phyloP scores from a whole-genome alignment of 2,888 invertebrate genomes.

The Sipha maydis region DNA sequence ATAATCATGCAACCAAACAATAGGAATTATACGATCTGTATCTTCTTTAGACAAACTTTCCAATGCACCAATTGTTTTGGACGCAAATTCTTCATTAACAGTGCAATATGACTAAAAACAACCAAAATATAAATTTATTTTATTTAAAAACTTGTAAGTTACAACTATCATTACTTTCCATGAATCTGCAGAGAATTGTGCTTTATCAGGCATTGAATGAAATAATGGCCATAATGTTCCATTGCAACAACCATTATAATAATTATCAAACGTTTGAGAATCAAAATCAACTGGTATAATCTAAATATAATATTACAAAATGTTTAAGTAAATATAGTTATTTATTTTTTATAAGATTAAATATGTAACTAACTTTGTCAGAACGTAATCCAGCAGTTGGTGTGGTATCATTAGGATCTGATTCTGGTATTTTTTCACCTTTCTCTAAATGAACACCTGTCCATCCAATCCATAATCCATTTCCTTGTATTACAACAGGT shows the following conservation, averaged over 20 bases:
- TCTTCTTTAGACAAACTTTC: constrained; percentile 63
- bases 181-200: constrained; percentile 82
- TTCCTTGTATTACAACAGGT: constrained; percentile 85
- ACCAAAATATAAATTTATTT: constrained; percentile 3
- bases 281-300: constrained; percentile 84
- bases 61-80: constrained; percentile 79
- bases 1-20: constrained; percentile 95
- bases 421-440: constrained; percentile 84
- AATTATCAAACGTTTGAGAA: constrained; percentile 81
- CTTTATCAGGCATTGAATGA: constrained; percentile 91
- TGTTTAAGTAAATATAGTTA: not conserved
- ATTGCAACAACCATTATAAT: constrained; percentile 93
- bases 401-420: constrained; percentile 84
- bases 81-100: constrained; percentile 85
- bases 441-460: constrained; percentile 85
- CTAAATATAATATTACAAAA: constrained; percentile 69
- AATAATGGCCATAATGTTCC: constrained; percentile 93
- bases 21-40: constrained; percentile 71
- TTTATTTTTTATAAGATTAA: not conserved
- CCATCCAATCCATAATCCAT: constrained; percentile 92
- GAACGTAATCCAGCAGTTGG: constrained; percentile 88
- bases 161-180: constrained; percentile 71
- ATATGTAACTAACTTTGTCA: constrained; percentile 74
- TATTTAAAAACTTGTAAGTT: not conserved
- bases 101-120: constrained; percentile 76